Evolutionary conservation across 2,113 vertebrate genomes (phyloP), one percentile per base, ranked within the genome.

Genomic region (Aspiorhynchus laticeps): DNA sequence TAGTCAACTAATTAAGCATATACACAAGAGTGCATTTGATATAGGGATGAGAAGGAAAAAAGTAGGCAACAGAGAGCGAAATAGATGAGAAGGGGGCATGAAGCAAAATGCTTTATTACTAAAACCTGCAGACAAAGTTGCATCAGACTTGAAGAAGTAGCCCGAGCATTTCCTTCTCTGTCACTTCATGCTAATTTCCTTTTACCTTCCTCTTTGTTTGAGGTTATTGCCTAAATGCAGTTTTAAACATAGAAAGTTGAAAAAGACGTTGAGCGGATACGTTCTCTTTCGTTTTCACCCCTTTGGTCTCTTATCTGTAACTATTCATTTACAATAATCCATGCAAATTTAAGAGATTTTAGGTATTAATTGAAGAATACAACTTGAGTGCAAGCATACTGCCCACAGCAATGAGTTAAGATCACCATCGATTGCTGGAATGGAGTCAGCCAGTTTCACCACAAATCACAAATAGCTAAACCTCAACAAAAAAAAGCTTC

Each of bases 151-250:
- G 86, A 90, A 92, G 93, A 93, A 93, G 91, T 86, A 85, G 87
- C 92, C 92, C 88, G 90, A 91, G 92, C 92, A 93, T 88, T 61
- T 88, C 91, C 93, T 91, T 91, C 85, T 77, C 67, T 74, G 31
- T 38, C 41, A 59, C 53, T 84, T 84, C 81, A 90, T 91, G 88
- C 89, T 84, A 83, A 80, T 84, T 82, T 76, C 53, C 67, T 90
- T 73, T 84, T 88, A 90, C 88, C 88, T 92, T 92, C 85, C 87
- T 74, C 85, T 88, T 91, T 89, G 88, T 89, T 59, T 26, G 63
- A 56, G 78, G 48, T 83, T 46, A 71, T 83, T 65, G 28, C 61
- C 90, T 88, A 59, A 31, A 84, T 19, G 7, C 48, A 21, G 19
- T 74, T 74, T 84, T 38, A 56, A 84, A 84, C 21, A 84, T 19